Evolutionary conservation across 1,140 invertebrate genomes (phyloP).

Genomic region (Lucilia sericata): DNA sequence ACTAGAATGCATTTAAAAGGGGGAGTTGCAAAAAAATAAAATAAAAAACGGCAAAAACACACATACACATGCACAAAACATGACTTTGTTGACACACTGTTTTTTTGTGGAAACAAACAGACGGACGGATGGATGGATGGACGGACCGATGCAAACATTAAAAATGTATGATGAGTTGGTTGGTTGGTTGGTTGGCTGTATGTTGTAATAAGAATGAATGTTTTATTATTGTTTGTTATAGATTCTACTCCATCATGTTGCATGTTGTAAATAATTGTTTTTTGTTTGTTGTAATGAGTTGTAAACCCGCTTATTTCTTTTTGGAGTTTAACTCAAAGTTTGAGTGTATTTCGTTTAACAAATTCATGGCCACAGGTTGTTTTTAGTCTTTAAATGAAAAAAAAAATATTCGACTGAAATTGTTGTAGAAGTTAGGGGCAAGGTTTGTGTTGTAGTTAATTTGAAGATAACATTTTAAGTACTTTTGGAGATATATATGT

Average conservation of each 20-base stretch:
- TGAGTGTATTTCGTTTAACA: not conserved
- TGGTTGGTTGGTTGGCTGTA: not conserved
- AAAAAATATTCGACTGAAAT: no score
- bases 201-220: not conserved
- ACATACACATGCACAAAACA: not conserved
- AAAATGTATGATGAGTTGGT: not conserved
- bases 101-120: not conserved
- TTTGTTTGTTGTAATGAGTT: constrained; percentile 6
- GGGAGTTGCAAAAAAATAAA: not conserved
- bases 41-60: not conserved
- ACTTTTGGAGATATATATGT: no score
- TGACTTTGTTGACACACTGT: constrained; percentile 13
- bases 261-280: constrained; percentile 1
- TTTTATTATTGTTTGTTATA: constrained; percentile 9
- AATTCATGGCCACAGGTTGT: constrained; percentile 42
- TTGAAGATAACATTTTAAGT: no score
- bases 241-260: constrained; percentile 27
- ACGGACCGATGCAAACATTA: not conserved
- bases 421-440: no score
- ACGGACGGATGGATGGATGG: no score
- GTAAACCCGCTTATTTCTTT: constrained; percentile 16
- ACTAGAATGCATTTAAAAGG: not conserved
- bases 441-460: no score
- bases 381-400: not conserved
- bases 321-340: not conserved